These are phyloP conservation scores for Paracanthobrama guichenoti DNA, from an alignment of 2,113 vertebrate species.

Conservation along the genomic window DNA sequence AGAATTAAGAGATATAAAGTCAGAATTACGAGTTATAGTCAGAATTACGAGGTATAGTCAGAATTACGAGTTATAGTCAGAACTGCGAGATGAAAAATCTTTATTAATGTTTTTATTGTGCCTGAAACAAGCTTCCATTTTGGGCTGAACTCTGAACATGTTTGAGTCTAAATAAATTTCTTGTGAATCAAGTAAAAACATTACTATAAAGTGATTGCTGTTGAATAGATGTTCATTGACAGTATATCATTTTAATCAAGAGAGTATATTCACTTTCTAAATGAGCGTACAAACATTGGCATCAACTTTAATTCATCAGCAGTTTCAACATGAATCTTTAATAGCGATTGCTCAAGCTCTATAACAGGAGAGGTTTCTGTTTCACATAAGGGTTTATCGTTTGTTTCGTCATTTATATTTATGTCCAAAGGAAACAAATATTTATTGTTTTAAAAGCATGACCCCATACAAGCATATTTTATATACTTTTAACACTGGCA, in stretches of 20 bases:
- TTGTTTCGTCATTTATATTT: not conserved
- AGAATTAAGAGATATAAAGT: too few species aligned
- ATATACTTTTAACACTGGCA: not conserved
- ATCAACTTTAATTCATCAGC: not conserved
- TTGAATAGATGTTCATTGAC: not conserved
- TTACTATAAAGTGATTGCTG: not conserved
- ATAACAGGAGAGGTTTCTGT: not conserved
- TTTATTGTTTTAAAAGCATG: not conserved
- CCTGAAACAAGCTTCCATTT: not conserved
- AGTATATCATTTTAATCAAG: not conserved
- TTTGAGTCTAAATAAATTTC: not conserved
- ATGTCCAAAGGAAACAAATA: not conserved
- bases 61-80: too few species aligned
- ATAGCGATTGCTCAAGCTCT: not conserved
- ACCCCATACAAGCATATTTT: not conserved
- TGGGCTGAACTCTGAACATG: not conserved
- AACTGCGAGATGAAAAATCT: too few species aligned
- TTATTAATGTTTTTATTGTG: too few species aligned
- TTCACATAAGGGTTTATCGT: not conserved
- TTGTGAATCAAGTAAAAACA: not conserved
- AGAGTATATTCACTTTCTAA: not conserved
- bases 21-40: too few species aligned
- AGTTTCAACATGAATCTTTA: not conserved
- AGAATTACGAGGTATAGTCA: too few species aligned
- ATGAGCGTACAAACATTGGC: not conserved